Conservation (phyloP, 2,113 vertebrate species). For the Mustelus asterias region DNA sequence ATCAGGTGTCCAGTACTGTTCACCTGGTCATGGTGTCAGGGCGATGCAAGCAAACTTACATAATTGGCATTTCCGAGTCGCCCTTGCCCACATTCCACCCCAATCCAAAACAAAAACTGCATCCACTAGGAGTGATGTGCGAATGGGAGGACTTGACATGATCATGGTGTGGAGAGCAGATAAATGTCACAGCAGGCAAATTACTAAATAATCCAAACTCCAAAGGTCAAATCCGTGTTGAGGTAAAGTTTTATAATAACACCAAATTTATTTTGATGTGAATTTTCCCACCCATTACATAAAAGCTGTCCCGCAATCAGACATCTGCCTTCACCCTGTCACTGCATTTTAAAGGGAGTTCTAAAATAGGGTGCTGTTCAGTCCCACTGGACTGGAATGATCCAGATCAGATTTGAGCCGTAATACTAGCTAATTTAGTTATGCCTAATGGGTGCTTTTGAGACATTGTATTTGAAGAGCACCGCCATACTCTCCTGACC, state of each 20-base stretch:
- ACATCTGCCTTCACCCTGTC: background rate
- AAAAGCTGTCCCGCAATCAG: background rate
- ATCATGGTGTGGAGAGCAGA: background rate
- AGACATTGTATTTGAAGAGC: background rate
- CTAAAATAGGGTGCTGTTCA: background rate
- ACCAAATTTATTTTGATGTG: background rate
- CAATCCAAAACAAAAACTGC: background rate
- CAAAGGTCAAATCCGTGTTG: background rate
- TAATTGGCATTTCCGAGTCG: background rate
- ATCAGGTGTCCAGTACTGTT: background rate
- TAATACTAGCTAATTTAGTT: background rate
- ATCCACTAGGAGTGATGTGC: background rate
- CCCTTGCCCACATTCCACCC: background rate
- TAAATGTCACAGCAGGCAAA: background rate
- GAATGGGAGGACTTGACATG: background rate
- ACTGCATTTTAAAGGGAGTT: background rate
- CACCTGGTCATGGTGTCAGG: background rate
- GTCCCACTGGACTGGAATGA: background rate
- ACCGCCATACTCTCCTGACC: background rate
- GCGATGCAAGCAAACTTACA: background rate
- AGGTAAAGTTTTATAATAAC: background rate
- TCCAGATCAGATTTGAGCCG: background rate
- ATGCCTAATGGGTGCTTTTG: background rate
- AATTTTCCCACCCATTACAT: background rate
- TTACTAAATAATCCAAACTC: background rate